phyloP scores from a whole-genome alignment of 2,888 invertebrate species.

The Cryptocephalus primarius region DNA sequence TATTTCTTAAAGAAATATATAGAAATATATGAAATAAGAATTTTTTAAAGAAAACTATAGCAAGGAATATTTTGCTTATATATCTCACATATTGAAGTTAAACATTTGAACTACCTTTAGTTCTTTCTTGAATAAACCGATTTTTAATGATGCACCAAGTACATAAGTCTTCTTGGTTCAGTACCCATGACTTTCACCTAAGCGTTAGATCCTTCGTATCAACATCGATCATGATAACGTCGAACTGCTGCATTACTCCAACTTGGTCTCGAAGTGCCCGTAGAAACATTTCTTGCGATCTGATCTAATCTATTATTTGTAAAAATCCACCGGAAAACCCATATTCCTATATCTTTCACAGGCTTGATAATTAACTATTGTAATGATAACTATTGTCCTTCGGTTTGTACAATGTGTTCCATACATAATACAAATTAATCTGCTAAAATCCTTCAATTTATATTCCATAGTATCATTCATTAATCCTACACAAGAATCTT shows the following conservation, averaged over 20 bases:
- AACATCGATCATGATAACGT: constrained; percentile 14
- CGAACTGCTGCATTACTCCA: constrained; percentile 1
- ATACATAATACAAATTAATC: constrained; percentile 9
- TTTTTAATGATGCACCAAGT: constrained; percentile 14
- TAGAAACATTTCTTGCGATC: constrained; percentile 14
- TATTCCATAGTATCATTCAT: constrained; percentile 10
- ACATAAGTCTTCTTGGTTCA: constrained; percentile 1
- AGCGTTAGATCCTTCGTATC: constrained; percentile 12
- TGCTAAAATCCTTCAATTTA: constrained; percentile 7
- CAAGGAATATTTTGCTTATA: too few relatives aligned
- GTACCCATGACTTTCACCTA: constrained; percentile 8
- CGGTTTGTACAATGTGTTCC: constrained; percentile 11
- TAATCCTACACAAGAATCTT: constrained; percentile 10
- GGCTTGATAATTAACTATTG: constrained; percentile 8
- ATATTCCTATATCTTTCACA: constrained; percentile 10
- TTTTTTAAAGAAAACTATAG: too few relatives aligned
- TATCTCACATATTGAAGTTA: too few relatives aligned
- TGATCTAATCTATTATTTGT: constrained; percentile 10
- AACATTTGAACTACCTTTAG: constrained; percentile 4
- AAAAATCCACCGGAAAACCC: constrained; percentile 8
- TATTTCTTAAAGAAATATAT: too few relatives aligned
- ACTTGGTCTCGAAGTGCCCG: constrained; percentile 7
- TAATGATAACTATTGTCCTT: constrained; percentile 1
- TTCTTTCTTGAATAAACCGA: constrained; percentile 12
- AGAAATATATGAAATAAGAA: too few relatives aligned